A percentile compares a stretch with the other conserved stretches of the same genome.
These are phyloP conservation scores for Xyrauchen texanus DNA, from an alignment of 2,113 vertebrate species.

Conservation along the genomic window DNA sequence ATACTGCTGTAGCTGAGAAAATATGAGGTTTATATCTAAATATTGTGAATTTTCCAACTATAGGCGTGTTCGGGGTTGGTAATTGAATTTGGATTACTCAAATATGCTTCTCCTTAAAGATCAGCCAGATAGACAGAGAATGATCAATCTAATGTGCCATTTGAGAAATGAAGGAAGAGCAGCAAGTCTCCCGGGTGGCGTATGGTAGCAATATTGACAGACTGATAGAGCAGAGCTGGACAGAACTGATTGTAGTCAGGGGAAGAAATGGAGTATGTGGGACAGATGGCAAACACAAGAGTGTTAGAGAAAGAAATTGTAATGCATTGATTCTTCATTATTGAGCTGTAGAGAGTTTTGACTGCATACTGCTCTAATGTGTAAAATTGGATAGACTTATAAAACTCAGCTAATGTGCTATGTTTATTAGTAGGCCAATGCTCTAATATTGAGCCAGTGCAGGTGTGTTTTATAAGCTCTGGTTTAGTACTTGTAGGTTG, in stretches of 20 bases:
- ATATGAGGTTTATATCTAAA: not conserved
- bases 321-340: conserved; percentile 2
- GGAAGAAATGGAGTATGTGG: not conserved
- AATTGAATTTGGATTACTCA: conserved; percentile 22
- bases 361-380: not conserved
- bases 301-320: conserved; percentile 31
- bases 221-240: conserved; percentile 56
- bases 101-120: conserved; percentile 39
- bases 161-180: conserved; percentile 59
- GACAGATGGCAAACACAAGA: not conserved
- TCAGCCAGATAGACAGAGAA: conserved; percentile 29
- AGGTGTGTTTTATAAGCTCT: conserved; percentile 32
- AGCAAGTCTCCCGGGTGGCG: conserved; percentile 51
- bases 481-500: not conserved
- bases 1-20: not conserved
- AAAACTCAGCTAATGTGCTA: not conserved
- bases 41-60: no score
- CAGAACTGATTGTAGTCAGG: conserved; percentile 48
- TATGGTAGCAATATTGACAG: conserved; percentile 44
- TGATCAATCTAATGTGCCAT: conserved; percentile 66
- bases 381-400: conserved; percentile 30
- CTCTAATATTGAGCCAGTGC: conserved; percentile 7
- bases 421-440: not conserved
- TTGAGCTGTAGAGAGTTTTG: not conserved
- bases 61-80: not conserved